phyloP scores from a whole-genome alignment of 2,797 vertebrate species.

The Dermochelys coriacea region DNA sequence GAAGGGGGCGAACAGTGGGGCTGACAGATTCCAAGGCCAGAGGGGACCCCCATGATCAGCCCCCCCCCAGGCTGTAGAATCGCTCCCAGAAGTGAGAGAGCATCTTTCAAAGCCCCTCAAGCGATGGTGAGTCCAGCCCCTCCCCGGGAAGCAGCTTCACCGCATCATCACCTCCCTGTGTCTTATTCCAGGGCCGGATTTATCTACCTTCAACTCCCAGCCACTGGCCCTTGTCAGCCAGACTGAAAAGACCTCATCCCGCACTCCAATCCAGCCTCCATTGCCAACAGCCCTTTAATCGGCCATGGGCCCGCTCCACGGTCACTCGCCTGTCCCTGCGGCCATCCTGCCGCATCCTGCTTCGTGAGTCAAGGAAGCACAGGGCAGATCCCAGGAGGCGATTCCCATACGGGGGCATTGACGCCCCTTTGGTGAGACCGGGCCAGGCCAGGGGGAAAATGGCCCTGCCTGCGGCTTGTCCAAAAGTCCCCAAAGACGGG shows the following conservation, averaged over 20 bases:
- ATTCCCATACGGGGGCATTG: background rate
- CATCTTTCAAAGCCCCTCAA: too few species aligned
- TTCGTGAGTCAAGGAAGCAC: background rate
- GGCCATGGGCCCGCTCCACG: fast-evolving
- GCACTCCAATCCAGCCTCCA: background rate
- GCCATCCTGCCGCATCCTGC: too few species aligned
- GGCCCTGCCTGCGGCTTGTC: too few species aligned
- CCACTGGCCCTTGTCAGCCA: background rate
- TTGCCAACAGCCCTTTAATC: background rate
- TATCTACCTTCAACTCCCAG: too few species aligned
- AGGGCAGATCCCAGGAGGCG: background rate
- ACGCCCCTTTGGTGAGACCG: too few species aligned
- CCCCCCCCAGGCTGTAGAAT: background rate
- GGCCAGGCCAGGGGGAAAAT: too few species aligned
- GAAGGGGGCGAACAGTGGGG: background rate
- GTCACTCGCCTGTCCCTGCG: background rate
- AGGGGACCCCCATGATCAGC: background rate
- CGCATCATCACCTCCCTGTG: background rate
- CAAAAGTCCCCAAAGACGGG: background rate
- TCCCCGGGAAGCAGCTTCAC: background rate
- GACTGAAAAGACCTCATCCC: background rate
- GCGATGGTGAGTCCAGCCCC: too few species aligned
- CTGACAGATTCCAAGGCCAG: background rate
- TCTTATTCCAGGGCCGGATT: background rate
- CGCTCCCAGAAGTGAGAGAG: background rate